A percentile compares a stretch with the other conserved stretches of the same genome.
These are phyloP conservation scores for Trichonephila clavata DNA, from an alignment of 1,140 invertebrate genomes.

Conservation along the genomic window DNA sequence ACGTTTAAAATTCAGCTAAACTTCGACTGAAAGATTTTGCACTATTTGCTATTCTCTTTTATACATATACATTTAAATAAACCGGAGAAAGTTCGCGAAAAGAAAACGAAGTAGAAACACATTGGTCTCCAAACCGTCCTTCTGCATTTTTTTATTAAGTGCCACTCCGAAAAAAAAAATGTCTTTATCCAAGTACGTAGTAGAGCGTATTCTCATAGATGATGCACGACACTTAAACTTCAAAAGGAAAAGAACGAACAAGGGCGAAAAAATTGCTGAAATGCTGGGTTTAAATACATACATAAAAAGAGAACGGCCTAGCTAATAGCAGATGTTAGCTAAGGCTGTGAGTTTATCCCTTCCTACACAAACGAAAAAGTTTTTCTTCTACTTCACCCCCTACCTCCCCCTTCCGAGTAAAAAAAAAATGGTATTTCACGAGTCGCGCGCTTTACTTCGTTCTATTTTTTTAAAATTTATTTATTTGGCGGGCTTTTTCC, in stretches of 20 bases:
- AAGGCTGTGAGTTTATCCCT: conserved; percentile 67
- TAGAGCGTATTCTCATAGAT: conserved; percentile 43
- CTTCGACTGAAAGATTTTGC: no score
- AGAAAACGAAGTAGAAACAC: conserved; percentile 64
- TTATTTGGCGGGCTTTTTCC: conserved; percentile 54
- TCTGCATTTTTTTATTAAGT: conserved; percentile 60
- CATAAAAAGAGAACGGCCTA: conserved; percentile 49
- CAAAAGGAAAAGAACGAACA: conserved; percentile 50
- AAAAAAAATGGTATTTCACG: conserved; percentile 69
- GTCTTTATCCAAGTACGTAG: background rate
- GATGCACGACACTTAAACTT: conserved; percentile 61
- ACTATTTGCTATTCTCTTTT: background rate
- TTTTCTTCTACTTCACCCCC: background rate
- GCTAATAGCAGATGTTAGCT: conserved; percentile 75
- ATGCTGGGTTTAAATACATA: conserved; percentile 51
- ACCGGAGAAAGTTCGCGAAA: background rate
- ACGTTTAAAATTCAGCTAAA: no score
- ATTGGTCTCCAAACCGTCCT: conserved; percentile 25
- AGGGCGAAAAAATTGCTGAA: conserved; percentile 15
- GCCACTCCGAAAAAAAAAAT: conserved; percentile 15
- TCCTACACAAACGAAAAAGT: conserved; percentile 59
- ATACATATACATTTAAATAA: background rate
- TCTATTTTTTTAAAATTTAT: conserved; percentile 61
- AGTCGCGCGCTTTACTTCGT: conserved; percentile 41
- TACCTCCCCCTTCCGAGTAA: background rate